phyloP scores from a whole-genome alignment of 2,888 invertebrate species.

The Oasisia sp. region DNA sequence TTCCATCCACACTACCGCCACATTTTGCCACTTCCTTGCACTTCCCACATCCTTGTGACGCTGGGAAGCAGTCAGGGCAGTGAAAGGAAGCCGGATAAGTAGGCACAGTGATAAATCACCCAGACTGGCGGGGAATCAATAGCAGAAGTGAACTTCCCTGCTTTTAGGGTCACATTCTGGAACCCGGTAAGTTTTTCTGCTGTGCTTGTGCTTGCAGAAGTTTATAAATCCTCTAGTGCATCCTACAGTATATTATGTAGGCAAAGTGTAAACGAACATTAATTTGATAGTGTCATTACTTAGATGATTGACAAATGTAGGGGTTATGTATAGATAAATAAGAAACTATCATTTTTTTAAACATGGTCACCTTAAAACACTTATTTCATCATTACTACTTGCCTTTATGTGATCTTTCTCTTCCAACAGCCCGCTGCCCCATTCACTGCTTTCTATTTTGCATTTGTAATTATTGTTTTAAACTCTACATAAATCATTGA shows the following conservation, averaged over 20 bases:
- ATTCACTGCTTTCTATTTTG: too few species aligned
- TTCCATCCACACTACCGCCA: not conserved
- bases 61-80: not conserved
- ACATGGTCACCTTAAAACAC: too few species aligned
- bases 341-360: not conserved
- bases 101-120: not conserved
- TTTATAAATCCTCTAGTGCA: not conserved
- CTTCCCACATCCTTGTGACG: not conserved
- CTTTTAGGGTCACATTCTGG: not conserved
- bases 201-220: too few species aligned
- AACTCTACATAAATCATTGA: too few species aligned
- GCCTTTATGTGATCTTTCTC: too few species aligned
- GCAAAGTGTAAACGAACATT: not conserved
- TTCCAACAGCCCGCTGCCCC: too few species aligned
- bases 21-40: not conserved
- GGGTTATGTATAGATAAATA: not conserved
- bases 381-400: too few species aligned
- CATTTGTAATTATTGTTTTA: too few species aligned
- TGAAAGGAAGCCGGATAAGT: not conserved
- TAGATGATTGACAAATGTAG: not conserved
- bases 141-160: not conserved
- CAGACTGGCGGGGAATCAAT: not conserved
- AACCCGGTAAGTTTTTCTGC: not conserved
- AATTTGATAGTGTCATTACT: not conserved
- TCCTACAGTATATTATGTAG: not conserved